phyloP scores from a whole-genome alignment of 2,797 vertebrate species.

The Enteromius radiatus region DNA sequence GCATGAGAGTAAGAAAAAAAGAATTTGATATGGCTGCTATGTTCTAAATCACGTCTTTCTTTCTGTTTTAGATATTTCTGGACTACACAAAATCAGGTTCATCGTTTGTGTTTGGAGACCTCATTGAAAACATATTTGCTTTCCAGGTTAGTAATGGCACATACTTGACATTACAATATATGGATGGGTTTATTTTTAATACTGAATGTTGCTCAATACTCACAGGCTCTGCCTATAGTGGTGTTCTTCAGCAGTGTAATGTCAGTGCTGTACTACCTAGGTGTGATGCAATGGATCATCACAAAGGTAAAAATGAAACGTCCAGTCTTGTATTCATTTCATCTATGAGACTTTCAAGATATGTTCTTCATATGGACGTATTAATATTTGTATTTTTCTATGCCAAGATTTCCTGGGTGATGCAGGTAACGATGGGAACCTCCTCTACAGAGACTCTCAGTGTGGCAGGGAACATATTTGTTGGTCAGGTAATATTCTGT shows the following conservation, averaged over 20 bases:
- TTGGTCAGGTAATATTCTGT: slow-evolving; percentile 86
- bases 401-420: slow-evolving; percentile 90
- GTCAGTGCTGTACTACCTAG: slow-evolving; percentile 92
- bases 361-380: slow-evolving; percentile 11
- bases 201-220: slow-evolving; percentile 20
- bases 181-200: neutral
- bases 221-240: slow-evolving; percentile 88
- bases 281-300: slow-evolving; percentile 95
- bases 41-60: neutral
- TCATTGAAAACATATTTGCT: slow-evolving; percentile 84
- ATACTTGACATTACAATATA: neutral
- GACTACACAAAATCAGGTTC: slow-evolving; percentile 88
- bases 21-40: neutral
- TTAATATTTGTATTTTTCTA: slow-evolving; percentile 39
- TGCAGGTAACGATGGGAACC: slow-evolving; percentile 94
- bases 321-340: neutral
- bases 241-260: slow-evolving; percentile 97
- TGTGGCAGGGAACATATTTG: slow-evolving; percentile 95
- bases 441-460: slow-evolving; percentile 91
- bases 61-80: slow-evolving; percentile 84
- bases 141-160: slow-evolving; percentile 86
- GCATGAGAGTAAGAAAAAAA: neutral
- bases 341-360: neutral
- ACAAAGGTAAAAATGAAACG: slow-evolving; percentile 82
- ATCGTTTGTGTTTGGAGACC: slow-evolving; percentile 87